Evolutionary conservation across 2,888 invertebrate genomes (phyloP).

Genomic region (Linnaemya vulpina): DNA sequence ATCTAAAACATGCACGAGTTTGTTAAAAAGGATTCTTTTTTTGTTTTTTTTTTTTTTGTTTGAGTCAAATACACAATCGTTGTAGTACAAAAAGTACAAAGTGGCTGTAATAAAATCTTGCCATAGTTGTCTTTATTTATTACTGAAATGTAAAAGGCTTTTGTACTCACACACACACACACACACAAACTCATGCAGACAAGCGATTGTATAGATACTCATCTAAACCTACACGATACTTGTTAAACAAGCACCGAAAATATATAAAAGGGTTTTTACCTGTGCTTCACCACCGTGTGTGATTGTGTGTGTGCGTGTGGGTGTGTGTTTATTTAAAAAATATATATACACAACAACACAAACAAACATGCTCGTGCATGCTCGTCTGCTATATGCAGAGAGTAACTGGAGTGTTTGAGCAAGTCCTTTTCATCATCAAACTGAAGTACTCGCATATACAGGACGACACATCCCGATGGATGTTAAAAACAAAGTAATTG

Average conservation of each 20-base stretch:
- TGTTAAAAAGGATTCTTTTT: not conserved
- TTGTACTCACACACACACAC: not conserved
- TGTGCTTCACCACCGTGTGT: conserved; percentile 9
- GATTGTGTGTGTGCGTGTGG: no score
- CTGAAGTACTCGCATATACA: not conserved
- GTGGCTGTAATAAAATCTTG: not conserved
- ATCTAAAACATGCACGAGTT: not conserved
- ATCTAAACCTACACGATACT: not conserved
- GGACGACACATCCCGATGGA: not conserved
- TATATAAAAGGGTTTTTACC: not conserved
- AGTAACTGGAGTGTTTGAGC: not conserved
- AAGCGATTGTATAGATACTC: not conserved
- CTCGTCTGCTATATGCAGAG: not conserved
- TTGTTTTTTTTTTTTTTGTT: not conserved
- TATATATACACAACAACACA: not conserved
- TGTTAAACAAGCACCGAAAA: not conserved
- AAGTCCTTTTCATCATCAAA: not conserved
- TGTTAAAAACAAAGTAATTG: conserved; percentile 29
- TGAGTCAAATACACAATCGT: not conserved
- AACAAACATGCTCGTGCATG: no score
- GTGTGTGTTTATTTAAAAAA: no score
- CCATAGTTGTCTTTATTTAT: conserved; percentile 11
- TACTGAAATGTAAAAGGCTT: not conserved
- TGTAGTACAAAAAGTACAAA: not conserved
- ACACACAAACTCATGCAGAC: no score